phyloP scores from a whole-genome alignment of 1,140 invertebrate genomes.

The roundworm (Caenorhabditis elegans) region WBcel235 BX284605.5:4683501-4684000 shows the following conservation, averaged over 20 bases:
- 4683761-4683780: neutral
- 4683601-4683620: too few species aligned
- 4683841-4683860: neutral
- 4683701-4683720: neutral
- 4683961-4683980: neutral
- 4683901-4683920: neutral
- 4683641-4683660: too few species aligned
- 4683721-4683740: too few species aligned
- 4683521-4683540: too few species aligned
- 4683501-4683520: too few species aligned
- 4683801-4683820: neutral
- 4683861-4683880: neutral
- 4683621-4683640: too few species aligned
- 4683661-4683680: too few species aligned
- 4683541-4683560: too few species aligned
- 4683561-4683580: too few species aligned
- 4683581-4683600: too few species aligned
- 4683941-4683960: neutral
- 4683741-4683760: too few species aligned
- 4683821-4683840: neutral
- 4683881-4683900: conserved; percentile 4
- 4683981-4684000: neutral
- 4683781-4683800: neutral
- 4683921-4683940: neutral
- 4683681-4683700: too few species aligned